Conservation (phyloP, 2,888 invertebrate genomes). For the Meganola albula region DNA sequence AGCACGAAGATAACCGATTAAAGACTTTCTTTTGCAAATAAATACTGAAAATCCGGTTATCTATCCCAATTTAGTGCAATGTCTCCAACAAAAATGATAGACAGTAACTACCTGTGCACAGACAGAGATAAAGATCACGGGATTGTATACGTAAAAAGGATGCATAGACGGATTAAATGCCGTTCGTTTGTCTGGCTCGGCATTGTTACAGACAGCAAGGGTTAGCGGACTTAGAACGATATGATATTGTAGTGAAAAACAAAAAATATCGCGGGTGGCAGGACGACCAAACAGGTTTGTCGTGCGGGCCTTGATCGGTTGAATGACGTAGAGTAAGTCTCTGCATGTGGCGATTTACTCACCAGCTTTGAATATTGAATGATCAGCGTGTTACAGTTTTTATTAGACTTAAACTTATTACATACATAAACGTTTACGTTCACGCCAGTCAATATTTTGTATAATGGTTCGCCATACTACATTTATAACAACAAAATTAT, state of each 20-base stretch:
- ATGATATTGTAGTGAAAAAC: constrained; percentile 40
- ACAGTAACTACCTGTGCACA: constrained; percentile 37
- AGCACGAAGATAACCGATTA: too few relatives aligned
- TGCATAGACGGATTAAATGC: constrained; percentile 65
- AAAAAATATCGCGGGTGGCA: constrained; percentile 53
- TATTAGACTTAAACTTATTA: too few relatives aligned
- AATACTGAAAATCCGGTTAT: too few relatives aligned
- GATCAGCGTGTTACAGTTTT: too few relatives aligned
- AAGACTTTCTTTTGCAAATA: constrained; percentile 1
- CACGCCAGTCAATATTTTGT: too few relatives aligned
- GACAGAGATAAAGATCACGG: constrained; percentile 49
- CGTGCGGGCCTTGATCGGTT: constrained; percentile 31
- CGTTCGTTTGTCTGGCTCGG: constrained; percentile 70
- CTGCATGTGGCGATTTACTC: too few relatives aligned
- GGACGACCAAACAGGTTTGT: constrained; percentile 61
- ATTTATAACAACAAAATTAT: too few relatives aligned
- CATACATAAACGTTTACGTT: too few relatives aligned
- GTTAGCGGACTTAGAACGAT: constrained; percentile 57
- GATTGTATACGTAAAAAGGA: constrained; percentile 51
- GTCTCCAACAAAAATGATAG: constrained; percentile 12
- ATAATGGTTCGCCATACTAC: too few relatives aligned
- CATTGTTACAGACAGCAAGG: constrained; percentile 46
- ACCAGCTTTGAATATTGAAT: too few relatives aligned
- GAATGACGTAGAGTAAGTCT: too few relatives aligned
- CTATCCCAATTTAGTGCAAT: too few relatives aligned